Base-by-base conservation (phyloP, 2,797 vertebrate genomes). In the Enteromius viviparus region DNA sequence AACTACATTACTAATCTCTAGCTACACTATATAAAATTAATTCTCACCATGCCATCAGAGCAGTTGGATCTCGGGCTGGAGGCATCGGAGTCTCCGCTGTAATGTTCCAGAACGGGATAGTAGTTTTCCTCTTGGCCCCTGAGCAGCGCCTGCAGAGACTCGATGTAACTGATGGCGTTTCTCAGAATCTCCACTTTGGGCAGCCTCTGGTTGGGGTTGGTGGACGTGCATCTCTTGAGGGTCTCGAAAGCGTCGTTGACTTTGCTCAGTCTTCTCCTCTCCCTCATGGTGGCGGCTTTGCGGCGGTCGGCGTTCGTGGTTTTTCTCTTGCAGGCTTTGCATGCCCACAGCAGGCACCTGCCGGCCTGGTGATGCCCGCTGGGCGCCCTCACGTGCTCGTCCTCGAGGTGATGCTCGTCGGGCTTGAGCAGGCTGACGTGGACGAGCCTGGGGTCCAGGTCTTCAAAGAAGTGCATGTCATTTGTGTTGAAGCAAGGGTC, bases 111-210 rank as follows among this genome's bases (percentile, higher is more conserved):
- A 2, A 94, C 93, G 0, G 96, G 95, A 88, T 96, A 98, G 87
- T 96, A 97, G 89, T 91, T 85, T 14, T 97, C 94, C 83, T 98
- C 97, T 88, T 97, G 96, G 17, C 90, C 95, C 6, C 97, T 94
- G 71, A 99, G 95, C 88, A 99, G 94, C 0, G 96, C 93, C 93
- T 99, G 98, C 84, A 99, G 95, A 68, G 97, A 97, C 93, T 99
- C 96, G 23, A 99, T 99, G 91, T 99, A 99, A 89, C 97, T 96
- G 91, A 99, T 99, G 91, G 98, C 98, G 21, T 99, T 99, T 86
- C 98, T 95, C 85, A 99, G 96, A 91, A 99, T 99, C 94, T 99
- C 98, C 92, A 99, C 98, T 80, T 99, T 98, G 88, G 98, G 97
- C 87, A 99, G 94, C 87, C 97, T 90, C 94, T 99, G 97, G 94